These are phyloP conservation scores for Serripes groenlandicus DNA, from an alignment of 2,888 invertebrate genomes.

Conservation along the genomic window DNA sequence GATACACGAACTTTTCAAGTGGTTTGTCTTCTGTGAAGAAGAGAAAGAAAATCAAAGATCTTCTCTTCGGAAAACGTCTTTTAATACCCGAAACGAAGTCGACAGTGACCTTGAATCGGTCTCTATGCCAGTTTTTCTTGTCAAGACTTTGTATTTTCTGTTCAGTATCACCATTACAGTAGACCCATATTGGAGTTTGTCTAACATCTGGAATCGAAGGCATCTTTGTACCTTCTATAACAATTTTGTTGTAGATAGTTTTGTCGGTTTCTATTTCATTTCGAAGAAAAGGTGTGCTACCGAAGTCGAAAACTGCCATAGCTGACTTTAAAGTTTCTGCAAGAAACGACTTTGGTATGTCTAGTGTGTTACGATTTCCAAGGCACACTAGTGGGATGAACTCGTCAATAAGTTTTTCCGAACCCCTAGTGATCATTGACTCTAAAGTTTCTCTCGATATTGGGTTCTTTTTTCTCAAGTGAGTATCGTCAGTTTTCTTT, in stretches of 20 bases:
- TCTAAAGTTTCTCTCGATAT: no score
- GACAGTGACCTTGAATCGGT: constrained; percentile 6
- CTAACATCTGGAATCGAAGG: no score
- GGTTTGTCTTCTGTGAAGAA: constrained; percentile 31
- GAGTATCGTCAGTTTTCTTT: no score
- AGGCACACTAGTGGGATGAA: constrained; percentile 35
- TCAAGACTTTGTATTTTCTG: neutral
- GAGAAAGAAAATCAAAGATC: constrained; percentile 38
- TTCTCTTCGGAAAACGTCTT: constrained; percentile 17
- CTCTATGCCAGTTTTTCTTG: constrained; percentile 22
- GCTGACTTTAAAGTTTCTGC: no score
- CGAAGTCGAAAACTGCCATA: neutral
- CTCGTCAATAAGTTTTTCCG: constrained; percentile 39
- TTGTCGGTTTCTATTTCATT: neutral
- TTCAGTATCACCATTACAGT: constrained; percentile 48
- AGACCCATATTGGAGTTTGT: no score
- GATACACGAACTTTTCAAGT: constrained; percentile 25
- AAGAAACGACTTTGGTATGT: neutral
- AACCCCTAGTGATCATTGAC: constrained; percentile 20
- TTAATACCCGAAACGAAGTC: constrained; percentile 10
- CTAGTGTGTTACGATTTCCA: constrained; percentile 27
- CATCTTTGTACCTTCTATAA: no score
- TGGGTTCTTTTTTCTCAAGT: no score
- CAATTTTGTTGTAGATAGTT: no score
- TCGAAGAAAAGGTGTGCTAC: neutral